Base-by-base conservation (phyloP, 2,888 invertebrate species). In the Callimorpha dominula region DNA sequence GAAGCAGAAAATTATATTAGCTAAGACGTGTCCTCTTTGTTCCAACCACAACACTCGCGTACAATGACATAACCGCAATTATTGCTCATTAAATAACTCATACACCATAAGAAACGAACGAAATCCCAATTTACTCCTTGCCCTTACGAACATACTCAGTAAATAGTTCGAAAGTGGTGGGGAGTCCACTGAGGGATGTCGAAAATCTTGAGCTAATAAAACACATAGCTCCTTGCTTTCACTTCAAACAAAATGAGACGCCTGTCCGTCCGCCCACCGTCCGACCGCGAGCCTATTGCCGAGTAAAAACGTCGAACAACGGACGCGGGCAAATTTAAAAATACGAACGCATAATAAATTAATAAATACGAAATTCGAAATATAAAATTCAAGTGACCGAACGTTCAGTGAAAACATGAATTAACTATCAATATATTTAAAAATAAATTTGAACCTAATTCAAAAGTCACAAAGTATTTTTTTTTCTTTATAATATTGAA, bases 201-300 rank as follows among this genome's bases (percentile, higher is more conserved):
- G 95, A 95, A 95, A 95, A 95, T 89, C 88, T 84, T 84, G 87
- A 88, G 89, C 88, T 89, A 94, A 94, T 95, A 95, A 92, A 95
- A 94, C 92, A 91, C 93, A 92, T 93, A 85, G 91, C 86, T 85
- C 85, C 87, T 86, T 90, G 95, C 95, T 95, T 95, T 95, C 95
- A 95, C 95, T 92, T 92, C 91, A 92, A 92, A 92, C 93, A 90
- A 92, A 92, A 93, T 92, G 92, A 92, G 89, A 87, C 90, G 90
- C 88, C 89, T 87, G 92, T 84, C 88, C 88, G 91, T 85, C 90
- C 86, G 87, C 84, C 81, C 81, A 85, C 85, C 87, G 88, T 84
- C 82, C 85, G 84, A 86, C 78, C 81, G 79, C 86, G 85, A 87
- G 89, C 86, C 89, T 91, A 91, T 91, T 90, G 90, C 89, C 82